These are phyloP conservation scores for Pachydiplax longipennis DNA, from an alignment of 2,888 invertebrate genomes.

Conservation along the genomic window DNA sequence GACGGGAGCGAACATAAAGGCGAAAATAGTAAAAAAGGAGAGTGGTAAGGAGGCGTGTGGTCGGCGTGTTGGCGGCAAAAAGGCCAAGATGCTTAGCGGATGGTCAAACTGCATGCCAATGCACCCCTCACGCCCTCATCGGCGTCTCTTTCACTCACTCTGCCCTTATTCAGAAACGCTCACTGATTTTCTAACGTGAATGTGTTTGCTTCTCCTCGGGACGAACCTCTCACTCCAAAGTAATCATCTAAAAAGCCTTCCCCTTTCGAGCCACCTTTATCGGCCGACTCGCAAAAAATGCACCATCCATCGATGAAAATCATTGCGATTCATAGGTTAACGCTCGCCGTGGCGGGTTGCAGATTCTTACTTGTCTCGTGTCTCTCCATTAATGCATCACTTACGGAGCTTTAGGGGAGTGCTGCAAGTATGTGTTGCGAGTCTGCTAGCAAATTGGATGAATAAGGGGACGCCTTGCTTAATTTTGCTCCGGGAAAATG, in stretches of 20 bases:
- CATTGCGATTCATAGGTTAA: background rate
- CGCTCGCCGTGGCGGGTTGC: background rate
- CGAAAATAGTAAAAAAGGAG: no score
- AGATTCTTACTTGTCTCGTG: background rate
- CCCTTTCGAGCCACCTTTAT: background rate
- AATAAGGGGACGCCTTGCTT: no score
- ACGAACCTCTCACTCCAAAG: background rate
- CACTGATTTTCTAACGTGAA: background rate
- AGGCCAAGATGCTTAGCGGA: background rate
- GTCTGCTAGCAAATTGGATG: background rate
- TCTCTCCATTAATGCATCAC: background rate
- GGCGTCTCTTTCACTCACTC: background rate
- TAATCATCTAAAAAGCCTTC: background rate
- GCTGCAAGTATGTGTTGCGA: background rate
- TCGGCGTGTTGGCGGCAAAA: no score
- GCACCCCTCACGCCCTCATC: background rate
- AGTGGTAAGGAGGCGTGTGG: no score
- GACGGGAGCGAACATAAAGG: no score
- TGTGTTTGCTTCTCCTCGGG: background rate
- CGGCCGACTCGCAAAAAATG: background rate
- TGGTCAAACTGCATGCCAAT: background rate
- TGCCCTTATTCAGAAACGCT: background rate
- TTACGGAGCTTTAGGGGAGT: background rate
- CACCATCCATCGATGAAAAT: background rate
- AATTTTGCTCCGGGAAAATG: no score